Conservation (phyloP, 2,113 vertebrate genomes). For the Pygoscelis antarcticus region DNA sequence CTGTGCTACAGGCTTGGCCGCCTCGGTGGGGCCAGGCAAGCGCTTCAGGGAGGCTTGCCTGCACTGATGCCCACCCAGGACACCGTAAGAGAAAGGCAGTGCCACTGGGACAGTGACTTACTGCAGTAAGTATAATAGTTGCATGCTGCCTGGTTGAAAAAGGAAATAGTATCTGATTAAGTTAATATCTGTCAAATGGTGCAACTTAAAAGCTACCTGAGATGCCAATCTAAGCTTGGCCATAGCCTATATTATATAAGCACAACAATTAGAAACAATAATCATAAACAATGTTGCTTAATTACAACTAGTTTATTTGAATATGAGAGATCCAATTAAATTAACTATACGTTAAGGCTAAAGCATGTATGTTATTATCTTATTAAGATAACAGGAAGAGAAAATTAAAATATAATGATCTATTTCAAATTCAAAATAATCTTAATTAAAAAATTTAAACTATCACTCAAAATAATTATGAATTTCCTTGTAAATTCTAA, state of each 20-base stretch:
- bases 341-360: not conserved
- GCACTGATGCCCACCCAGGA: not conserved
- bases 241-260: not conserved
- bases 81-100: not conserved
- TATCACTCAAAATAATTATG: not conserved
- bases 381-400: not conserved
- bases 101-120: not conserved
- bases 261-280: not conserved
- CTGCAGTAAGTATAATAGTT: rapidly evolving
- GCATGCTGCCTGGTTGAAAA: not conserved
- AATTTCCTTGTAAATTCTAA: not conserved
- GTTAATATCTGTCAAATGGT: not conserved
- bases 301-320: not conserved
- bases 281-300: not conserved
- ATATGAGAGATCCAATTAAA: not conserved
- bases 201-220: not conserved
- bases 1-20: not conserved
- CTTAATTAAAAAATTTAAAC: not conserved
- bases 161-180: not conserved
- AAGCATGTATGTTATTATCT: not conserved
- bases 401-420: not conserved
- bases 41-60: not conserved
- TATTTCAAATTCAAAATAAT: not conserved
- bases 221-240: not conserved
- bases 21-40: not conserved